phyloP scores from a whole-genome alignment of 2,113 vertebrate genomes.

The Solea solea region DNA sequence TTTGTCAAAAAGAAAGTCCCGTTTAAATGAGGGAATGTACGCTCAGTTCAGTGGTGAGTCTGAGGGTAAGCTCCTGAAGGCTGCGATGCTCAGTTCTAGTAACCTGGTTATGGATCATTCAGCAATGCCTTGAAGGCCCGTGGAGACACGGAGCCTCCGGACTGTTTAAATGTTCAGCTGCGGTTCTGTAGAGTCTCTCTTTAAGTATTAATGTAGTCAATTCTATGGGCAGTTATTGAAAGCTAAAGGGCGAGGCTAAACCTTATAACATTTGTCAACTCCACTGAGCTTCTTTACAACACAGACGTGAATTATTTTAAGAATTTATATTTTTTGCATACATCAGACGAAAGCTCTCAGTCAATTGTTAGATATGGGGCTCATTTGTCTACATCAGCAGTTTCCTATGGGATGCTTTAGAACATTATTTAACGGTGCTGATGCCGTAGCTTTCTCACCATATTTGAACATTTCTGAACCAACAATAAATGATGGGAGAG shows the following conservation, averaged over 20 bases:
- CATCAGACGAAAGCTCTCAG: background rate
- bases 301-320: background rate
- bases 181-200: conserved; percentile 7
- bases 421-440: too few species aligned
- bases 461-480: too few species aligned
- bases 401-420: too few species aligned
- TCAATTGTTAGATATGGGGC: background rate
- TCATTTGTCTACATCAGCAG: background rate
- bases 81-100: conserved; percentile 27
- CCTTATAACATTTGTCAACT: background rate
- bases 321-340: background rate
- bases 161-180: conserved; percentile 27
- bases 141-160: conserved; percentile 8
- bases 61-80: conserved; percentile 29
- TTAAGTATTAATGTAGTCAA: conserved; percentile 21
- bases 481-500: too few species aligned
- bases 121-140: conserved; percentile 9
- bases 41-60: conserved; percentile 39
- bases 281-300: background rate
- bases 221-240: conserved; percentile 8
- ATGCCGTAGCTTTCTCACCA: too few species aligned
- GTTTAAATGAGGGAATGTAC: conserved; percentile 48
- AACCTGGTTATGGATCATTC: conserved; percentile 58
- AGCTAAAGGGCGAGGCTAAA: conserved; percentile 27
- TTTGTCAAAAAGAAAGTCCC: conserved; percentile 46